Conservation (phyloP, 2,888 invertebrate genomes). For the Notodonta dromedarius region DNA sequence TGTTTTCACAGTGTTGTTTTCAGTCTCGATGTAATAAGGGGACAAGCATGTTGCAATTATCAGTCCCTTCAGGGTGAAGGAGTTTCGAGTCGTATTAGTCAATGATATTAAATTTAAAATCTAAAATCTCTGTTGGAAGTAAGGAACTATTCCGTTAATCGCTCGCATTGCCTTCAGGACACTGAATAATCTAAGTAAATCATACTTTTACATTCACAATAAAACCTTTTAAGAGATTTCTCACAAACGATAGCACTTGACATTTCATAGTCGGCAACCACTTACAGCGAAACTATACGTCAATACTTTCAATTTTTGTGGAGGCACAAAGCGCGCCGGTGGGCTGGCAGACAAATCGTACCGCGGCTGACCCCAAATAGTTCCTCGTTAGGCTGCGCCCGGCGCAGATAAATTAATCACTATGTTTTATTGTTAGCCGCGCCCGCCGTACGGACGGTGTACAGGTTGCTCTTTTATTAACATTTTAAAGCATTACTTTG, state of each 20-base stretch:
- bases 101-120: no score
- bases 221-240: slow-evolving; percentile 8
- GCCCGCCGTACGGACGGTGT: slow-evolving; percentile 32
- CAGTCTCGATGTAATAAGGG: no score
- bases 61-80: no score
- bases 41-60: no score
- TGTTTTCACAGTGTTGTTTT: no score
- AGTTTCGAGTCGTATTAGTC: no score
- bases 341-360: slow-evolving; percentile 45
- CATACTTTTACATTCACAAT: background rate
- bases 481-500: background rate
- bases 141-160: no score
- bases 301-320: slow-evolving; percentile 46
- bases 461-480: slow-evolving; percentile 51
- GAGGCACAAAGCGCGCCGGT: slow-evolving; percentile 45
- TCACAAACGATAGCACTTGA: slow-evolving; percentile 13
- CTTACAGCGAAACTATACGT: slow-evolving; percentile 25
- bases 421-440: slow-evolving; percentile 75
- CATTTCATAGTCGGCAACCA: slow-evolving; percentile 9
- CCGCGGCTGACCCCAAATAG: slow-evolving; percentile 69
- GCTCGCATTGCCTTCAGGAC: background rate
- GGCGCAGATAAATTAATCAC: slow-evolving; percentile 76
- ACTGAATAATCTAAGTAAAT: background rate
- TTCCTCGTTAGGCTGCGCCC: slow-evolving; percentile 71
- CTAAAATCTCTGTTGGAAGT: no score